These are phyloP conservation scores for Dorcus hopei DNA, from an alignment of 2,888 invertebrate species.

Conservation along the genomic window DNA sequence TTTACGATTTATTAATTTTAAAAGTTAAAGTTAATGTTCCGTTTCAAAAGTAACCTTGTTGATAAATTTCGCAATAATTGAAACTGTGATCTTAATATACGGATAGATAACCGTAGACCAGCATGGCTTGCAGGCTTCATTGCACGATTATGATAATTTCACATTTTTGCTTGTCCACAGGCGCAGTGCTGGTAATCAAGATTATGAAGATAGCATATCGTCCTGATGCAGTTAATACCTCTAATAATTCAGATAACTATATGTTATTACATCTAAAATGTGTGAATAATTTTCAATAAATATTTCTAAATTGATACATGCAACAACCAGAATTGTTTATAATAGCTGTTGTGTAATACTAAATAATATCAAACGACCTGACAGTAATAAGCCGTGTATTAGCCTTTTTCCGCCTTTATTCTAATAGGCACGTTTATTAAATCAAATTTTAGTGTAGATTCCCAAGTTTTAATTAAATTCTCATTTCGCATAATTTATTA, in stretches of 20 bases:
- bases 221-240: slow-evolving; percentile 14
- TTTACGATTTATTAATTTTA: no score
- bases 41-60: no score
- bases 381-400: not conserved
- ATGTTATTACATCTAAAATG: slow-evolving; percentile 18
- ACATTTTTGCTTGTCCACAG: slow-evolving; percentile 14
- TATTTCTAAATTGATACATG: slow-evolving; percentile 18
- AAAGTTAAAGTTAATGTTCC: no score
- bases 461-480: no score
- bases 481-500: no score
- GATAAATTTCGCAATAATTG: no score
- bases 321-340: slow-evolving; percentile 4
- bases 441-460: not conserved
- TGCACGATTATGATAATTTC: slow-evolving; percentile 21
- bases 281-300: slow-evolving; percentile 22
- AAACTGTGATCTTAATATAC: no score
- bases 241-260: slow-evolving; percentile 17
- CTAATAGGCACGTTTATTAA: not conserved
- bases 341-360: slow-evolving; percentile 2
- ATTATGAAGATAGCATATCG: slow-evolving; percentile 18
- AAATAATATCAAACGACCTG: not conserved
- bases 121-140: slow-evolving; percentile 2
- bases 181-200: slow-evolving; percentile 18
- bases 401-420: not conserved
- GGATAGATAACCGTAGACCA: no score